A percentile compares a stretch with the other conserved stretches of the same genome.
These are phyloP conservation scores for Pocota personata DNA, from an alignment of 2,888 invertebrate species.

Conservation along the genomic window DNA sequence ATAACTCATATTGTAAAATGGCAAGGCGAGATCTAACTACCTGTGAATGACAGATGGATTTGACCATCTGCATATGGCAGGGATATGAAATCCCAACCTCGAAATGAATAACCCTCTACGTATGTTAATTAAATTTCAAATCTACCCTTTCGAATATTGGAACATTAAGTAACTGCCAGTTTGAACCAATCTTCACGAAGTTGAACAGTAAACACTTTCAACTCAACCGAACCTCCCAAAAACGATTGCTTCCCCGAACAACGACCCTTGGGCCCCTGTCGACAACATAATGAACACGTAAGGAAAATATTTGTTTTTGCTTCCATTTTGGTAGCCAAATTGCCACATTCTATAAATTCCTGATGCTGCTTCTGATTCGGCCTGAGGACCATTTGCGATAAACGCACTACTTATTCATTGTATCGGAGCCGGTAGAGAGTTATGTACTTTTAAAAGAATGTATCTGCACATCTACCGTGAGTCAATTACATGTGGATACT, in stretches of 20 bases:
- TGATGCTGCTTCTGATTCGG: conserved; percentile 21
- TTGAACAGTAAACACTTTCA: conserved; percentile 32
- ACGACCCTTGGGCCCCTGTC: conserved; percentile 45
- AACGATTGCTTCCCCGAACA: conserved; percentile 7
- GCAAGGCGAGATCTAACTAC: too few species aligned
- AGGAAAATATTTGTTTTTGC: conserved; percentile 66
- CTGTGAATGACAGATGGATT: too few species aligned
- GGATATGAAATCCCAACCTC: too few species aligned
- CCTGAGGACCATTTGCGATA: conserved; percentile 66
- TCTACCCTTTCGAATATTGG: background rate
- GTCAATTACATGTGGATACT: conserved; percentile 66
- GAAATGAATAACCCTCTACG: background rate
- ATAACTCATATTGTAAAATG: too few species aligned
- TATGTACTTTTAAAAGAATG: conserved; percentile 68
- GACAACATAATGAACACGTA: conserved; percentile 68
- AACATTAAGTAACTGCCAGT: conserved; percentile 8
- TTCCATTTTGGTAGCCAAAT: conserved; percentile 62
- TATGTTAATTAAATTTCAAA: conserved; percentile 24
- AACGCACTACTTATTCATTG: conserved; percentile 71
- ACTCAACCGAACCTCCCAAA: conserved; percentile 11
- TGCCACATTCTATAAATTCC: conserved; percentile 66
- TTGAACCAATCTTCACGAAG: conserved; percentile 10
- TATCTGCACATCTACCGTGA: conserved; percentile 53
- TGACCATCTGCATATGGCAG: too few species aligned
- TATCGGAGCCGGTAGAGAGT: conserved; percentile 55